Base-by-base conservation (phyloP, 2,888 invertebrate genomes). In the Rhorus exstirpatorius region DNA sequence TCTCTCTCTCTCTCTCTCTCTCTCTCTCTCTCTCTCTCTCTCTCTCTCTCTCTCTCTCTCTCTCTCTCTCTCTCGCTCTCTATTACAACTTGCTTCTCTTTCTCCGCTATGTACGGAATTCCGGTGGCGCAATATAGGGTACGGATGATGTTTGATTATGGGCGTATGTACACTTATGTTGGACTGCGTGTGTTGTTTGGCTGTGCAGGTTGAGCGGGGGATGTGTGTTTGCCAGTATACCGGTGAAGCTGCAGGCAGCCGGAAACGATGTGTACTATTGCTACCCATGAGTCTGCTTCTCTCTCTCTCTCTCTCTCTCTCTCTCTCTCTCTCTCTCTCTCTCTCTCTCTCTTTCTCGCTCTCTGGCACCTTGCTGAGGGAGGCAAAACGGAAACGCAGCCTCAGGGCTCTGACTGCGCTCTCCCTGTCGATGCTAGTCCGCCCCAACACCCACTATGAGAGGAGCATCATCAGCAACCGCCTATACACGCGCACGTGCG, bases 171-270 rank as follows among this genome's bases (percentile, higher is more conserved):
- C n/a, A n/a, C 53, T 8, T 38, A 26, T 63, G 26, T 51, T 26
- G 49, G 63, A 49, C 44, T 26, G 19, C 24, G 38, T 31, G 19
- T 19, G 38, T 31, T 55, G 38, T 31, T 38, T 31, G 70, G 35
- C 63, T 70, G 75, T 46, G 74, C 55, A 63, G 63, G 55, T 74
- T 35, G 46, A 51, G 0, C 53, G 26, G 49, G 60, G 26, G 41
- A 67, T 53, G 53, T 26, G 58, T 74, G 78, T 82, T 82, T 78
- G 68, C 70, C 55, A 24, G 21, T 46, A 53, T 19, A n/a, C n/a
- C 46, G 71, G 67, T 46, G 55, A 49, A 46, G 38, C 78, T 65
- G 51, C 24, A 65, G 71, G 65, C 79, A 49, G 74, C 68, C 68
- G 74, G 79, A 68, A 75, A 68, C 68, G 53, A 53, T 17, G 60